phyloP scores from a whole-genome alignment of 2,888 invertebrate species.

The Hypsopygia costalis region DNA sequence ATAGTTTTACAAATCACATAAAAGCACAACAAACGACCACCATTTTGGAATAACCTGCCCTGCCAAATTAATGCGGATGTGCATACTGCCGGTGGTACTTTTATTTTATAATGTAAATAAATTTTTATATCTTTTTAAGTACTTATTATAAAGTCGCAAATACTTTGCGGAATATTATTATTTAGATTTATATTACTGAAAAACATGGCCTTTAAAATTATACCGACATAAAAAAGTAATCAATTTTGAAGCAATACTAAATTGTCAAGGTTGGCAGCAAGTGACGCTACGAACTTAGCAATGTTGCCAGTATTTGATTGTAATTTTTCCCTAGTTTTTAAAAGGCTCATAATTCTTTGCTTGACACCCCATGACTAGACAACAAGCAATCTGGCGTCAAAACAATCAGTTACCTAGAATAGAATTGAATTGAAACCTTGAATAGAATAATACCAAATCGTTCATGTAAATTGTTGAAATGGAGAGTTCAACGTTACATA shows the following conservation, averaged over 20 bases:
- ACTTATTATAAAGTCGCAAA: neutral
- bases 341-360: too few relatives aligned
- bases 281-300: conserved; percentile 37
- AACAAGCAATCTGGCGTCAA: too few relatives aligned
- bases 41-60: conserved; percentile 73
- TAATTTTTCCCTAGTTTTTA: too few relatives aligned
- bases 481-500: too few relatives aligned
- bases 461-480: too few relatives aligned
- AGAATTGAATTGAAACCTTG: too few relatives aligned
- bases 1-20: conserved; percentile 49
- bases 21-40: conserved; percentile 80
- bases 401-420: too few relatives aligned
- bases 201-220: neutral
- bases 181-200: neutral
- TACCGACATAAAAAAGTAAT: conserved; percentile 18
- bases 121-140: neutral
- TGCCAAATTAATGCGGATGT: conserved; percentile 51
- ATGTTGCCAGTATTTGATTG: too few relatives aligned
- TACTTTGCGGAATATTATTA: neutral
- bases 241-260: conserved; percentile 16
- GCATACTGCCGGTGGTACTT: conserved; percentile 14
- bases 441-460: too few relatives aligned
- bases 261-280: conserved; percentile 33
- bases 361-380: too few relatives aligned
- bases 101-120: conserved; percentile 12